Base-by-base conservation (phyloP, 2,888 invertebrate genomes). In the Thymelicus lineola region DNA sequence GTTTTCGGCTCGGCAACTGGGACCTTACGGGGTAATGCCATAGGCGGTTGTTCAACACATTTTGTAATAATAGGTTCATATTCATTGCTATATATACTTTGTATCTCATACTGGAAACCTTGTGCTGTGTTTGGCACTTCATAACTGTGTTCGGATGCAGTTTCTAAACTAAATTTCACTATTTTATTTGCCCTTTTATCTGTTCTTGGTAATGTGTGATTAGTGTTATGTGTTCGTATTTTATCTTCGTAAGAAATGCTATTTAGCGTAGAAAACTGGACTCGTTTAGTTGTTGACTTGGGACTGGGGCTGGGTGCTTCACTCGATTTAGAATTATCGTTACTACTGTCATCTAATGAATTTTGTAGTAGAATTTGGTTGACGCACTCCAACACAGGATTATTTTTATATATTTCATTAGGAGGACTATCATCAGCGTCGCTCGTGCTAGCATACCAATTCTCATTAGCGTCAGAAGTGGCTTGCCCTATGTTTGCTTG, bases 371-470 rank as follows among this genome's bases (percentile, higher is more conserved):
- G 89, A 77, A 97, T 97, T 88, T 97, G 97, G 90, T 97, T 97
- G 75, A 97, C 97, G 82, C 97, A 97, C 86, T 97, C 97, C 63
- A 97, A 87, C 7, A 97, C 97, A 0, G 97, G 97, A 88, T 97
- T 97, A 76, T 97, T 97, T 84, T 96, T 95, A 76, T 96, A 96
- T 76, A 96, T 95, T 82, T 96, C 96, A 80, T 95, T 94, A 28
- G 95, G 95, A 70, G 96, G 95, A 73, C 96, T 95, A 75, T 96
- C 96, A 82, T 97, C 97, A 58, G 96, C 96, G 81, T 97, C 97
- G 81, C 97, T 97, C 17, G 96, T 96, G 80, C 96, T 96, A 14
- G 96, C 96, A 86, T 97, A 97, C 97, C 97, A 97, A 85, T 96
- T 97, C 77, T 97, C 96, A 78, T 94, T 95, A 6, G 94, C 91